Percentiles rank a stretch among this genome's conserved stretches.
Evolutionary conservation across 2,888 invertebrate genomes (phyloP).

Genomic region (Drosophila testacea): DNA sequence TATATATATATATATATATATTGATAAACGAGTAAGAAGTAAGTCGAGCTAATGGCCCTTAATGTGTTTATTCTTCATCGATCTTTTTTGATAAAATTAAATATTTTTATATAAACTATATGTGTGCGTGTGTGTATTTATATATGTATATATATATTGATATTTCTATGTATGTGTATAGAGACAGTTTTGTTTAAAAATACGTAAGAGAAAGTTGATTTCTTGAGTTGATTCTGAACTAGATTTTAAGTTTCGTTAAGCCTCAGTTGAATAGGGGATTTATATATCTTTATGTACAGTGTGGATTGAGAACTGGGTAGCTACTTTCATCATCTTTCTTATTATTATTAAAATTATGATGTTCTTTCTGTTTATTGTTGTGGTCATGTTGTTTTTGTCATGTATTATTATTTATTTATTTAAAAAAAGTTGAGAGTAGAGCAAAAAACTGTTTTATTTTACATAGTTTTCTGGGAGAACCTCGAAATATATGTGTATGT

Average conservation of each 20-base stretch:
- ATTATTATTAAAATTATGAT: background rate
- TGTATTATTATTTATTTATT: conserved; percentile 15
- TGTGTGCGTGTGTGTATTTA: conserved; percentile 7
- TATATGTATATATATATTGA: conserved; percentile 13
- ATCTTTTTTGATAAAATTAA: conserved; percentile 15
- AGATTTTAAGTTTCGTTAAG: conserved; percentile 5
- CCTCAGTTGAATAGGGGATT: conserved; percentile 1
- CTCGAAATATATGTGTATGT: conserved; percentile 21
- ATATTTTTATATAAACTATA: conserved; percentile 25
- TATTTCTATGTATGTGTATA: conserved; percentile 9
- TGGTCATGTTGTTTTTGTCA: conserved; percentile 13
- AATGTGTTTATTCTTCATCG: conserved; percentile 8
- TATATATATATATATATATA: conserved; percentile 18
- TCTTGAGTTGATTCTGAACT: conserved; percentile 5
- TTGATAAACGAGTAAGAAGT: conserved; percentile 15
- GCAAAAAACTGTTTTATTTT: conserved; percentile 51
- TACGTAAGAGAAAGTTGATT: conserved; percentile 27
- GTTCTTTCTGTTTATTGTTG: conserved; percentile 11
- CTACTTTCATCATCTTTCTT: conserved; percentile 3
- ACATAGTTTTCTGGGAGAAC: conserved; percentile 42
- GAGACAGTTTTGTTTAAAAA: conserved; percentile 12
- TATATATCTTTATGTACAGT: conserved; percentile 43
- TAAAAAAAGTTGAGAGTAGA: conserved; percentile 40
- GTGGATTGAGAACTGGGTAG: conserved; percentile 18
- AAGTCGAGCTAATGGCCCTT: conserved; percentile 9